phyloP scores from a whole-genome alignment of 2,797 vertebrate genomes.

The Melanotaenia trifasciata region DNA sequence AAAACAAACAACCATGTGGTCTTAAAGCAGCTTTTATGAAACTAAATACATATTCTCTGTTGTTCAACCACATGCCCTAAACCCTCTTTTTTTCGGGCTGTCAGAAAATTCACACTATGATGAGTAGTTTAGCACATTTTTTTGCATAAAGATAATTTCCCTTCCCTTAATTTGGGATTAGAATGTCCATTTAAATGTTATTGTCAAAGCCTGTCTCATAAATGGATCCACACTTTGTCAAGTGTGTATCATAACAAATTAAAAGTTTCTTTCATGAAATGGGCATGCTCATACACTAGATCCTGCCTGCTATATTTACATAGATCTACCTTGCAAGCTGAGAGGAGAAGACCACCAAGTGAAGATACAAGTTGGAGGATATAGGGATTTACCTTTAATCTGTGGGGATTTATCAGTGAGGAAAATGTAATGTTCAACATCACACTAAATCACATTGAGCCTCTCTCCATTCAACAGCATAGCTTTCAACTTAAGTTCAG shows the following conservation, averaged over 20 bases:
- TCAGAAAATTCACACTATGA: not conserved
- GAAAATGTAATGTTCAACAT: not conserved
- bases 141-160: not conserved
- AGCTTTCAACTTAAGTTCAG: slow-evolving; percentile 4
- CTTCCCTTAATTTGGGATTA: not conserved
- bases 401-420: not conserved
- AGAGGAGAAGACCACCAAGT: not conserved
- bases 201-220: not conserved
- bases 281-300: not conserved
- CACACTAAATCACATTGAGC: not conserved
- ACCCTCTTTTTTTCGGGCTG: not conserved
- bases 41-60: not conserved
- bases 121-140: not conserved
- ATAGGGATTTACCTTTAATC: not conserved
- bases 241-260: not conserved
- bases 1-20: not conserved
- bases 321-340: not conserved
- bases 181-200: not conserved
- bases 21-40: slow-evolving; percentile 10
- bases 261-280: not conserved
- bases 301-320: not conserved
- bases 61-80: not conserved
- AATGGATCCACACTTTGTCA: not conserved
- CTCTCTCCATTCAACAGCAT: not conserved
- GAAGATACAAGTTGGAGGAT: not conserved